These are phyloP conservation scores for Drosophila pandora DNA, from an alignment of 1,140 invertebrate genomes.

Conservation along the genomic window DNA sequence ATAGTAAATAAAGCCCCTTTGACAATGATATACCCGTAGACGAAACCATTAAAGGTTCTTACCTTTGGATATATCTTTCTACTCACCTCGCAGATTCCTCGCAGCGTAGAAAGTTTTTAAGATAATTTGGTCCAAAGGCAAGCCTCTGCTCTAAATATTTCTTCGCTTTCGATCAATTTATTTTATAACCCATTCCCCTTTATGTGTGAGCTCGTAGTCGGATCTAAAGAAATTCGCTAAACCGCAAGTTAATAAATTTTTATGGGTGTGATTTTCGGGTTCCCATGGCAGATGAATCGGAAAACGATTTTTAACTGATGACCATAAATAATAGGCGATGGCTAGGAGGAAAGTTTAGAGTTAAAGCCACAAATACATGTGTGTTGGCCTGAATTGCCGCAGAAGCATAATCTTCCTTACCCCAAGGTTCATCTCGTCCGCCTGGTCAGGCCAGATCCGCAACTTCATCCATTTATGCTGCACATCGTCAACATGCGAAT, in stretches of 20 bases:
- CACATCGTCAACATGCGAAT: slow-evolving; percentile 71
- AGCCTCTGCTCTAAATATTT: neutral
- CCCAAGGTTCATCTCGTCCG: slow-evolving; percentile 52
- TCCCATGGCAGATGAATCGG: slow-evolving; percentile 1
- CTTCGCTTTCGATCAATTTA: neutral
- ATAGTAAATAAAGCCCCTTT: slow-evolving; percentile 47
- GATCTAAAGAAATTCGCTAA: neutral
- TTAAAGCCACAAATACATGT: slow-evolving; percentile 41
- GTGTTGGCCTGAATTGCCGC: slow-evolving; percentile 70
- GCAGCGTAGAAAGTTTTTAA: neutral
- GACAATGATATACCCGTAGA: slow-evolving; percentile 21
- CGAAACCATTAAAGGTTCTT: neutral
- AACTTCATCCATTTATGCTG: slow-evolving; percentile 63
- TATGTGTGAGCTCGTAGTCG: neutral
- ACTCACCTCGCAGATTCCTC: neutral
- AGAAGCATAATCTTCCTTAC: slow-evolving; percentile 43
- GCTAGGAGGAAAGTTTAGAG: slow-evolving; percentile 22
- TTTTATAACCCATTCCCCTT: neutral
- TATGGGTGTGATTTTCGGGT: neutral
- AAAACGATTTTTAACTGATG: slow-evolving; percentile 31
- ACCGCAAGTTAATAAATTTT: neutral
- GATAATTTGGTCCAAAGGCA: neutral
- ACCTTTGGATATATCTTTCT: neutral
- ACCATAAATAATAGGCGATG: slow-evolving; percentile 13
- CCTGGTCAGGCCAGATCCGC: slow-evolving; percentile 58